phyloP scores from a whole-genome alignment of 2,797 vertebrate species.

The Spinus olivaceus region DNA sequence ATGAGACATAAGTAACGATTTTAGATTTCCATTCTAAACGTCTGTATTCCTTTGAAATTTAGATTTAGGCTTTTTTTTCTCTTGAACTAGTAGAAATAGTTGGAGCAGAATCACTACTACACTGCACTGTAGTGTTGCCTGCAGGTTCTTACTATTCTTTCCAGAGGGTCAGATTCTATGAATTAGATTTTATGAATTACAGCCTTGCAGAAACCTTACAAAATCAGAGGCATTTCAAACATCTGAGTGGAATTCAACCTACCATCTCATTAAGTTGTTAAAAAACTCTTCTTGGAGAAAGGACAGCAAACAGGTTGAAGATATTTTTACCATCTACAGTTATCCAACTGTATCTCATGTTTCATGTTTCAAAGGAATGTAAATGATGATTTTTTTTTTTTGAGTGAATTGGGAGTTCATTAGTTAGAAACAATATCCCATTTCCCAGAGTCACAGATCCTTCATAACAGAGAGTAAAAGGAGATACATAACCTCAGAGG shows the following conservation, averaged over 20 bases:
- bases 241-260: not conserved
- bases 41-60: not conserved
- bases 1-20: not conserved
- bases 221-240: not conserved
- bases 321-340: not conserved
- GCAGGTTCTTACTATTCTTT: not conserved
- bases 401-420: not conserved
- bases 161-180: not conserved
- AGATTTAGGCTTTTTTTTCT: not conserved
- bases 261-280: not conserved
- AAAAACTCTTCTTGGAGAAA: not conserved
- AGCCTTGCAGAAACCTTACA: not conserved
- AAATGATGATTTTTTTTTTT: not conserved
- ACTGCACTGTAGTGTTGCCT: fast-evolving
- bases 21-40: not conserved
- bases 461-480: not conserved
- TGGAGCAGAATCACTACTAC: not conserved
- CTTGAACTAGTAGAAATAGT: not conserved
- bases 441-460: not conserved
- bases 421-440: not conserved
- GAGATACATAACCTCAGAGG: not conserved
- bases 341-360: not conserved
- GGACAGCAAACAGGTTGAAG: not conserved
- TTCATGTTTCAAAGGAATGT: not conserved
- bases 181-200: not conserved